These are phyloP conservation scores for Neostethus bicornis DNA, from an alignment of 2,797 vertebrate genomes.

Conservation along the genomic window DNA sequence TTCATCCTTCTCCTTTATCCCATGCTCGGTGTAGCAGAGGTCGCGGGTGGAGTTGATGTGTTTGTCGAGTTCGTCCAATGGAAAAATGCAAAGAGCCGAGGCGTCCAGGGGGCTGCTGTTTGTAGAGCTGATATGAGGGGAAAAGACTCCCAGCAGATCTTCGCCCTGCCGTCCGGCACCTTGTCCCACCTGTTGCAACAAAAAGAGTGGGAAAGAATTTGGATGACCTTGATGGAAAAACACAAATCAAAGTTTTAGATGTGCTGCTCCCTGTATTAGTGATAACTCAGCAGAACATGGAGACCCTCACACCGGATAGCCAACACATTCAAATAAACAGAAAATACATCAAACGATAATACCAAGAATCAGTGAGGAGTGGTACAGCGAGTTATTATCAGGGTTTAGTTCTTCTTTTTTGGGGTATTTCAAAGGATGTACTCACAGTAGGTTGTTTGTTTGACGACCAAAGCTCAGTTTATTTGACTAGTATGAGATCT, in stretches of 20 bases:
- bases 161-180: constrained; percentile 60
- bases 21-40: constrained; percentile 91
- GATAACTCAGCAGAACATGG: background rate
- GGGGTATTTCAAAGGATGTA: too few relatives aligned
- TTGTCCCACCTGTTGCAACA: constrained; percentile 69
- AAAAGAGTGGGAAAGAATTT: constrained; percentile 13
- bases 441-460: too few relatives aligned
- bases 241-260: background rate
- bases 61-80: constrained; percentile 87
- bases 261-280: background rate
- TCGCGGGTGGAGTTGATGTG: constrained; percentile 89
- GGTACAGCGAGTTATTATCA: too few relatives aligned
- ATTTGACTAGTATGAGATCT: too few relatives aligned
- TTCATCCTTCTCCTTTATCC: constrained; percentile 77
- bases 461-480: too few relatives aligned
- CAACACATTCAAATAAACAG: background rate
- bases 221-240: background rate
- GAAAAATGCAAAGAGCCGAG: constrained; percentile 89
- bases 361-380: background rate
- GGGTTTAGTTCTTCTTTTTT: too few relatives aligned
- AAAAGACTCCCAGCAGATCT: constrained; percentile 90
- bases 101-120: constrained; percentile 79
- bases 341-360: background rate
- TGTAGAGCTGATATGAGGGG: constrained; percentile 74
- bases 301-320: background rate